Evolutionary conservation across 2,797 vertebrate genomes (phyloP).

Genomic region (Cuniculus paca): DNA sequence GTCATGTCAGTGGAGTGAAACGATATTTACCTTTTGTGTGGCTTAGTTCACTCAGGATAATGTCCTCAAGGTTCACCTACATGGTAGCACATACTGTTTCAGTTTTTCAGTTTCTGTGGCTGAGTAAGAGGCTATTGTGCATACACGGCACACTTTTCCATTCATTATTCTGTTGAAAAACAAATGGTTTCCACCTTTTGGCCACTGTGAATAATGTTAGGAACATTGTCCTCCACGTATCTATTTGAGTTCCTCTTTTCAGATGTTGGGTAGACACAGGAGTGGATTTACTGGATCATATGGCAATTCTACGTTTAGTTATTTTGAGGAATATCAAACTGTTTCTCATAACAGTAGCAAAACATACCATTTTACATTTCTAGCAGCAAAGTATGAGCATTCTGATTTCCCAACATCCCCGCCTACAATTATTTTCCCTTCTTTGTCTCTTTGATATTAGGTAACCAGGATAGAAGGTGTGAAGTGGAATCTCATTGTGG

Average conservation of each 20-base stretch:
- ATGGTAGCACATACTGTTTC: not conserved
- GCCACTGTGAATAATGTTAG: not conserved
- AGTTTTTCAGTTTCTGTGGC: not conserved
- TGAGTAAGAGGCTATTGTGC: not conserved
- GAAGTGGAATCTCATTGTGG: not conserved
- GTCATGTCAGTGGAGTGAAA: not conserved
- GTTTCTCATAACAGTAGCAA: not conserved
- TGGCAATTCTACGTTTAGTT: not conserved
- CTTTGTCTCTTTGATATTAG: not conserved
- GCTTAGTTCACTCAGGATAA: not conserved
- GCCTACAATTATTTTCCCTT: not conserved
- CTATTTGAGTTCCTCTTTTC: not conserved
- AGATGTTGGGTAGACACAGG: not conserved
- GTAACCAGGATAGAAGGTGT: not conserved
- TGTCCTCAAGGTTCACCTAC: not conserved
- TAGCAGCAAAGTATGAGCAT: not conserved
- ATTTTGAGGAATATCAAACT: not conserved
- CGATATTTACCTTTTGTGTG: not conserved
- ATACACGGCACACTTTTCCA: not conserved
- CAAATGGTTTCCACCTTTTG: not conserved
- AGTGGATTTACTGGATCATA: not conserved
- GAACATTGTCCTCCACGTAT: not conserved
- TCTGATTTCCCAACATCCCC: not conserved
- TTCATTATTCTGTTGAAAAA: not conserved
- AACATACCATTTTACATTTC: not conserved